Conservation (phyloP, 2,888 invertebrate species). For the Scaptomyza parva region DNA sequence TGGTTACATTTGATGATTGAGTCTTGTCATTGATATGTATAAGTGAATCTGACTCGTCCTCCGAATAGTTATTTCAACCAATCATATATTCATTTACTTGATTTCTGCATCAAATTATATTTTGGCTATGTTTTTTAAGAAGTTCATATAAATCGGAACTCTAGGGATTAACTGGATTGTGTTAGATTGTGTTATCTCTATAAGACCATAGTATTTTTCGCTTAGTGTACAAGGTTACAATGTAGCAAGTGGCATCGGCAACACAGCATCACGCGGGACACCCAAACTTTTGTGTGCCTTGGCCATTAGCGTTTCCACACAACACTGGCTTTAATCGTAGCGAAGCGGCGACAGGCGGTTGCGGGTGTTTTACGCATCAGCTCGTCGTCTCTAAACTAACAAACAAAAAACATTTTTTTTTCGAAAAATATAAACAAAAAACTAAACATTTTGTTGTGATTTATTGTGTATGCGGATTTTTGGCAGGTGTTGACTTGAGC, state of each 20-base stretch:
- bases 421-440: conserved; percentile 5
- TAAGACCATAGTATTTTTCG: not conserved
- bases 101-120: no score
- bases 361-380: conserved; percentile 74
- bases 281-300: conserved; percentile 67
- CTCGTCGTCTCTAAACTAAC: conserved; percentile 46
- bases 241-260: conserved; percentile 40
- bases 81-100: no score
- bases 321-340: conserved; percentile 74
- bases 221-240: conserved; percentile 1
- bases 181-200: no score
- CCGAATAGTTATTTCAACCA: no score
- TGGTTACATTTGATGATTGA: no score
- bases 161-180: no score
- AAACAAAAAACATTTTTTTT: conserved; percentile 3
- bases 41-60: no score
- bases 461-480: conserved; percentile 61
- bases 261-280: conserved; percentile 53
- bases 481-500: conserved; percentile 67
- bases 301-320: conserved; percentile 72
- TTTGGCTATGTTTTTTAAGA: no score
- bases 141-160: no score
- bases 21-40: no score
- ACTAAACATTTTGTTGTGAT: conserved; percentile 45
- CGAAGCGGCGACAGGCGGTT: conserved; percentile 52